These are phyloP conservation scores for Sapajus apella DNA, from an alignment of 2,113 vertebrate species.

Conservation along the genomic window DNA sequence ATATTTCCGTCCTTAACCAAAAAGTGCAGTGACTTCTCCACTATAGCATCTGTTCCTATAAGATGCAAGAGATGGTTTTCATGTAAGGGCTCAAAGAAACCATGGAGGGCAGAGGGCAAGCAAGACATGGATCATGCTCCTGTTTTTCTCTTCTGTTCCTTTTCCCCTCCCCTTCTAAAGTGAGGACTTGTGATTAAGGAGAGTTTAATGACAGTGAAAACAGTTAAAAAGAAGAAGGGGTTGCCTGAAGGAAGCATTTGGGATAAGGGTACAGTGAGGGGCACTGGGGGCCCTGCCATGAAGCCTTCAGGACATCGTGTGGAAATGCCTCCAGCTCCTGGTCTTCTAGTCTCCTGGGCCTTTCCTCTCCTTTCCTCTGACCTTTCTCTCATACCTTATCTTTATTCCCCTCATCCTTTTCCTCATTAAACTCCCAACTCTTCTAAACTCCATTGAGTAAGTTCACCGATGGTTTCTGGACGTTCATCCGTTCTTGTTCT, in stretches of 20 bases:
- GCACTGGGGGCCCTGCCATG: neutral
- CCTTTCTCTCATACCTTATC: neutral
- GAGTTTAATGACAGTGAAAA: neutral
- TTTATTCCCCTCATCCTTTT: neutral
- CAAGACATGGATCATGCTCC: neutral
- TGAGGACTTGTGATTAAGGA: neutral
- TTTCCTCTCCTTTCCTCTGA: neutral
- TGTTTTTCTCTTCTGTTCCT: neutral
- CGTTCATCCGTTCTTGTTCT: neutral
- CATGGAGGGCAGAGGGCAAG: rapidly evolving
- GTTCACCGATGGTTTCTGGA: neutral
- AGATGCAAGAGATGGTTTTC: neutral
- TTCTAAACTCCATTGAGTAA: neutral
- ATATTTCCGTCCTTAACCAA: neutral
- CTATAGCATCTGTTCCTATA: no score
- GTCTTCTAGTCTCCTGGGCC: no score
- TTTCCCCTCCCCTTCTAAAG: neutral
- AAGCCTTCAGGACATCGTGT: neutral
- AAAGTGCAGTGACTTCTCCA: neutral
- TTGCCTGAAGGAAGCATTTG: neutral
- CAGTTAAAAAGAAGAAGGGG: neutral
- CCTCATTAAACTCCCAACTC: neutral
- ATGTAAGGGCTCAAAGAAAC: neutral
- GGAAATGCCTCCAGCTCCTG: neutral
- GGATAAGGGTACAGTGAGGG: neutral